A percentile compares a stretch with the other conserved stretches of the same genome.
Conservation (phyloP, 2,888 invertebrate genomes). For the Diaperis boleti region DNA sequence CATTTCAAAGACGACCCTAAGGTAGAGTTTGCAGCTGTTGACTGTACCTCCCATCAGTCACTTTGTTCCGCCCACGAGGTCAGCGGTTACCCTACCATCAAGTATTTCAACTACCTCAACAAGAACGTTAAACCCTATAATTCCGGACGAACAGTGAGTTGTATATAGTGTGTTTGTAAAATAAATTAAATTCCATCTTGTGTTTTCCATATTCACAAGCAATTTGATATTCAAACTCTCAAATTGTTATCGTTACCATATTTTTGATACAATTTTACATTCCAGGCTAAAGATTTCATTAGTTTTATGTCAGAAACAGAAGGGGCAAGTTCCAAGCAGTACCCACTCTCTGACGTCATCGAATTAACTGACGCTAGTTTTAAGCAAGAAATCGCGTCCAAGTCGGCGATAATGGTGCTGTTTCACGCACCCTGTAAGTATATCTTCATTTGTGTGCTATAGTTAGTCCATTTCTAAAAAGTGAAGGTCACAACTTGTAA, state of each 20-base stretch:
- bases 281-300: slow-evolving; percentile 75
- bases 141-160: slow-evolving; percentile 72
- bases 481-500: too few relatives aligned
- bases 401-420: slow-evolving; percentile 78
- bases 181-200: too few relatives aligned
- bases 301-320: slow-evolving; percentile 72
- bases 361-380: slow-evolving; percentile 73
- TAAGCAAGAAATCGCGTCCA: slow-evolving; percentile 70
- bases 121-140: slow-evolving; percentile 77
- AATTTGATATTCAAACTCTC: too few relatives aligned
- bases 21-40: slow-evolving; percentile 85
- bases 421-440: slow-evolving; percentile 81
- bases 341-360: slow-evolving; percentile 62
- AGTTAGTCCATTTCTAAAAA: too few relatives aligned
- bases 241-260: too few relatives aligned
- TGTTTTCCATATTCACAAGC: neutral
- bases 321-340: slow-evolving; percentile 54
- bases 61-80: slow-evolving; percentile 80
- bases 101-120: slow-evolving; percentile 86
- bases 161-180: neutral
- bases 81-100: slow-evolving; percentile 87
- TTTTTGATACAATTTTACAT: slow-evolving; percentile 15
- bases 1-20: slow-evolving; percentile 81
- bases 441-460: slow-evolving; percentile 12
- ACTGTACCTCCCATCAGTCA: slow-evolving; percentile 76